phyloP scores from a whole-genome alignment of 1,140 invertebrate species.

The Aphaenogaster rudis region DNA sequence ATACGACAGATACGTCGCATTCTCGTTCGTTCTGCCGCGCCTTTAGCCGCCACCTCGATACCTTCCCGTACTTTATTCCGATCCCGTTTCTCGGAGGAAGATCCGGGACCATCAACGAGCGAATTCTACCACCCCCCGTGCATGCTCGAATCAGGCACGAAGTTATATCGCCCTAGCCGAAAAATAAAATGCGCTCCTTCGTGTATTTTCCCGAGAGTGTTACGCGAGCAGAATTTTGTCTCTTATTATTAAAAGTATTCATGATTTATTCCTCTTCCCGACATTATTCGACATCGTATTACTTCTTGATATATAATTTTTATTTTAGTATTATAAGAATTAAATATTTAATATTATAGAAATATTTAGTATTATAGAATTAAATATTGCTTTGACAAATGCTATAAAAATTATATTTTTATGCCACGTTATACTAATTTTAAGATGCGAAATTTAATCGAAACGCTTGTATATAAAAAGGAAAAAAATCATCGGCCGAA shows the following conservation, averaged over 20 bases:
- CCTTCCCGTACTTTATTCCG: constrained; percentile 76
- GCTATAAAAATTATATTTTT: background rate
- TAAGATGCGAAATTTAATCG: constrained; percentile 1
- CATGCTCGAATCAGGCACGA: constrained; percentile 44
- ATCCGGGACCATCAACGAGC: constrained; percentile 64
- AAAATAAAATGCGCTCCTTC: constrained; percentile 45
- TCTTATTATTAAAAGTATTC: background rate
- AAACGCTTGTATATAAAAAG: background rate
- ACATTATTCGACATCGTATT: background rate
- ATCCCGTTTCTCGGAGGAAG: constrained; percentile 66
- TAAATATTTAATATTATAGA: background rate
- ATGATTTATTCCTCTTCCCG: background rate
- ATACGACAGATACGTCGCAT: constrained; percentile 78
- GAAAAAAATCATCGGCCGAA: background rate
- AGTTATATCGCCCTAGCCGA: constrained; percentile 42
- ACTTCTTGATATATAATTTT: background rate
- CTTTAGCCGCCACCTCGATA: constrained; percentile 64
- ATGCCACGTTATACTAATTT: background rate
- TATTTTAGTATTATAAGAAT: background rate
- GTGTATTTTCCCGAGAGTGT: background rate
- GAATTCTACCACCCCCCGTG: constrained; percentile 59
- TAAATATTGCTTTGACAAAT: constrained; percentile 7
- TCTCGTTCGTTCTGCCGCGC: constrained; percentile 68
- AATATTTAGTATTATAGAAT: background rate
- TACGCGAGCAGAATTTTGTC: background rate